These are phyloP conservation scores for Drymonia ruficornis DNA, from an alignment of 2,888 invertebrate genomes.

Conservation along the genomic window DNA sequence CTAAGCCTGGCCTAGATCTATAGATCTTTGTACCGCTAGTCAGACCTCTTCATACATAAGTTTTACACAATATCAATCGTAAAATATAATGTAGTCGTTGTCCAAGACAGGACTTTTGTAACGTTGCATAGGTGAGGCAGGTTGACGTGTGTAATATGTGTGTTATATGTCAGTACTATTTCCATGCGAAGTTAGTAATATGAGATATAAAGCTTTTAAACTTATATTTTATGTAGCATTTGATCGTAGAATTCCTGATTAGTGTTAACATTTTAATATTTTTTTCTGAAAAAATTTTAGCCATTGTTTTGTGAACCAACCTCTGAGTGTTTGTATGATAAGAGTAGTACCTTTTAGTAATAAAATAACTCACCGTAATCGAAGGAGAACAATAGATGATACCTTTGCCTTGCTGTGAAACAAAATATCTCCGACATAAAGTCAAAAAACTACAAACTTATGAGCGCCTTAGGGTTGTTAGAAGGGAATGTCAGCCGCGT, in stretches of 20 bases:
- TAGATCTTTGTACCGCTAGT: constrained; percentile 1
- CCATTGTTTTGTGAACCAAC: no score
- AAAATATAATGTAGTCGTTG: constrained; percentile 44
- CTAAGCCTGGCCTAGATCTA: not conserved
- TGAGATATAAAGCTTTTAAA: not conserved
- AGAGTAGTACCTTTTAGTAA: no score
- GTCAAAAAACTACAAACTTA: no score
- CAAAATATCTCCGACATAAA: no score
- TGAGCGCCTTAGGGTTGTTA: not conserved
- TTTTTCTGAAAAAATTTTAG: no score
- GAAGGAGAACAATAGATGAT: no score
- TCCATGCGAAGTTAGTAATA: not conserved
- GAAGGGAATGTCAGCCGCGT: constrained; percentile 30
- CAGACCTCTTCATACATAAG: constrained; percentile 18
- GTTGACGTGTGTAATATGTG: constrained; percentile 22
- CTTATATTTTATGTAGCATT: not conserved
- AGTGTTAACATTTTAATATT: no score
- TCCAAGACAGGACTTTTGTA: constrained; percentile 46
- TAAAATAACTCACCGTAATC: no score
- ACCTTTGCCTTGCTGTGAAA: no score
- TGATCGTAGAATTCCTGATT: no score
- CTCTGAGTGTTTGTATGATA: no score
- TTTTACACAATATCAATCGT: constrained; percentile 47
- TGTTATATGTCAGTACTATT: constrained; percentile 6
- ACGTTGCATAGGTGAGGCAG: constrained; percentile 19